Conservation (phyloP, 1,140 invertebrate genomes). For the Plutomurus gul region DNA sequence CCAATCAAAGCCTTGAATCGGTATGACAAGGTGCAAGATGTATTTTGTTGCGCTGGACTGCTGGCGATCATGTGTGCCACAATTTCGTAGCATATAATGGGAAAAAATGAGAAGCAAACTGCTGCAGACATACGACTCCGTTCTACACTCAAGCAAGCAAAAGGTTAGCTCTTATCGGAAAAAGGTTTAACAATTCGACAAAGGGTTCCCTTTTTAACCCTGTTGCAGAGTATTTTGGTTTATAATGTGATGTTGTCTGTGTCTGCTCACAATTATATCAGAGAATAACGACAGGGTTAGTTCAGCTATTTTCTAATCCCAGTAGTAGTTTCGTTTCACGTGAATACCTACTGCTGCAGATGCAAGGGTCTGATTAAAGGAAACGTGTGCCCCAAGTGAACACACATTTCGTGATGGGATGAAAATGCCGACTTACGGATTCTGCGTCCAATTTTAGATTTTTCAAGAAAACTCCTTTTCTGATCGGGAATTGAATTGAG, state of each 20-base stretch:
- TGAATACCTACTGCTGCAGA: not conserved
- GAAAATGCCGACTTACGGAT: no score
- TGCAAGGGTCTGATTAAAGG: no score
- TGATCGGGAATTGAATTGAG: not conserved
- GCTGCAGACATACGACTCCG: conserved; percentile 7
- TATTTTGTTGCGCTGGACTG: not conserved
- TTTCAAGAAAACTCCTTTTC: not conserved
- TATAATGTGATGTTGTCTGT: no score
- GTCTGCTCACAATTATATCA: no score
- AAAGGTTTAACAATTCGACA: conserved; percentile 24
- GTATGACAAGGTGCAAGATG: conserved; percentile 15
- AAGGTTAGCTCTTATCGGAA: not conserved
- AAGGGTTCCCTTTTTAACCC: conserved; percentile 5
- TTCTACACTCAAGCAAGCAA: conserved; percentile 1
- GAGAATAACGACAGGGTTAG: not conserved
- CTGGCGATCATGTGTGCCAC: not conserved
- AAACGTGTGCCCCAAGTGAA: no score
- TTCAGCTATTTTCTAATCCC: not conserved
- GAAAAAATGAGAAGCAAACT: not conserved
- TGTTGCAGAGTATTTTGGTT: not conserved
- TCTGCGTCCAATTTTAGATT: not conserved
- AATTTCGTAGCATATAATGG: not conserved
- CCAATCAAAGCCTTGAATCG: conserved; percentile 13
- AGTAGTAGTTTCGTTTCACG: not conserved
- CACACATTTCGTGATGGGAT: no score